Percentiles rank a stretch among this genome's conserved stretches.
phyloP scores from a whole-genome alignment of 2,797 vertebrate genomes.

The Alectoris magna region DNA sequence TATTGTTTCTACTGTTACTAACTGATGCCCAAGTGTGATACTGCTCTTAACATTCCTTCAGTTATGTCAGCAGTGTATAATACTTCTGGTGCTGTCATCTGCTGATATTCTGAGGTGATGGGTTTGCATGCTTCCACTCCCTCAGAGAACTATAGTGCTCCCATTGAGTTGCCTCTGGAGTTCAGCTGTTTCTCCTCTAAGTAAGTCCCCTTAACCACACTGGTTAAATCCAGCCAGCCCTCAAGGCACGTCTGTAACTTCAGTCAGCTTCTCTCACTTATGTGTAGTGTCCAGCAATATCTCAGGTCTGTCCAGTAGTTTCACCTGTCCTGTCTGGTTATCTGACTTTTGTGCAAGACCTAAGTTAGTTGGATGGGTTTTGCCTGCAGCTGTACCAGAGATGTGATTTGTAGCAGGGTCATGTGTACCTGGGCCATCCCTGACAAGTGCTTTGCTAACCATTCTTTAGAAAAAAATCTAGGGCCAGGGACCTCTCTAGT shows the following conservation, averaged over 20 bases:
- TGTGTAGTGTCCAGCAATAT: fast-evolving
- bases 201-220: neutral
- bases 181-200: neutral
- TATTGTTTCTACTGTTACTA: neutral
- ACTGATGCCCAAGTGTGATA: neutral
- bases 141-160: neutral
- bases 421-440: neutral
- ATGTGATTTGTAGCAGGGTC: neutral
- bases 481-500: neutral
- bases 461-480: neutral
- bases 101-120: neutral
- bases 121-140: neutral
- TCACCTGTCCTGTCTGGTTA: fast-evolving
- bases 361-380: neutral
- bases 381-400: neutral
- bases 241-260: fast-evolving
- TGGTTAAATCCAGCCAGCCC: neutral
- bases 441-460: neutral
- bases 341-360: neutral
- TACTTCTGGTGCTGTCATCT: neutral
- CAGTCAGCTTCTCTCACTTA: neutral
- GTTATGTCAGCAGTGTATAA: neutral
- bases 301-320: neutral
- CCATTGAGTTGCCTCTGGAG: neutral
- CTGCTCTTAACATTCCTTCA: neutral